These are phyloP conservation scores for Temnopleurus reevesii DNA, from an alignment of 53 echinoderm and acorn worm genomes.

Conservation along the genomic window DNA sequence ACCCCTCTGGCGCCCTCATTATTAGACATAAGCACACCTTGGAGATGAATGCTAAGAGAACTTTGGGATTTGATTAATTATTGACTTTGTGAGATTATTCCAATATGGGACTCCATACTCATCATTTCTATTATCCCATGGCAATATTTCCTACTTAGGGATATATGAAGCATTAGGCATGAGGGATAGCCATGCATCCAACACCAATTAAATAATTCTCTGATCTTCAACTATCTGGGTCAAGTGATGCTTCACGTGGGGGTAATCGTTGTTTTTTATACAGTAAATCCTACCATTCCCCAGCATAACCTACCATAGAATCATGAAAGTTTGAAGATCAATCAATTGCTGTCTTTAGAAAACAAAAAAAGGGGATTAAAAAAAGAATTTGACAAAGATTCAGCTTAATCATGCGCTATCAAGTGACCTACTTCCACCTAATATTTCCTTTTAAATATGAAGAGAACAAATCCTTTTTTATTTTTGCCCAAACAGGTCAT, in stretches of 20 bases:
- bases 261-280: not conserved
- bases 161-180: not conserved
- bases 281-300: not conserved
- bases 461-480: too few species aligned
- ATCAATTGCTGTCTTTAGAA: too few species aligned
- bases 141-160: not conserved
- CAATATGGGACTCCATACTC: not conserved
- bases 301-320: too few species aligned
- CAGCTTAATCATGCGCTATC: too few species aligned
- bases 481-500: too few species aligned
- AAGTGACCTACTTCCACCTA: too few species aligned
- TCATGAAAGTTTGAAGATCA: too few species aligned
- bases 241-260: not conserved
- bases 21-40: not conserved
- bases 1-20: not conserved
- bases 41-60: constrained; percentile 1
- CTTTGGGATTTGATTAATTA: constrained; percentile 6
- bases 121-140: not conserved
- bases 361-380: too few species aligned
- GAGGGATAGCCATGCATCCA: not conserved
- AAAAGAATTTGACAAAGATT: too few species aligned
- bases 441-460: too few species aligned
- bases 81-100: not conserved
- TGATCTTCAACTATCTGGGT: not conserved
- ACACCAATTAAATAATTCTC: not conserved